Base-by-base conservation (phyloP, 2,113 vertebrate genomes). In the Alectura lathami region DNA sequence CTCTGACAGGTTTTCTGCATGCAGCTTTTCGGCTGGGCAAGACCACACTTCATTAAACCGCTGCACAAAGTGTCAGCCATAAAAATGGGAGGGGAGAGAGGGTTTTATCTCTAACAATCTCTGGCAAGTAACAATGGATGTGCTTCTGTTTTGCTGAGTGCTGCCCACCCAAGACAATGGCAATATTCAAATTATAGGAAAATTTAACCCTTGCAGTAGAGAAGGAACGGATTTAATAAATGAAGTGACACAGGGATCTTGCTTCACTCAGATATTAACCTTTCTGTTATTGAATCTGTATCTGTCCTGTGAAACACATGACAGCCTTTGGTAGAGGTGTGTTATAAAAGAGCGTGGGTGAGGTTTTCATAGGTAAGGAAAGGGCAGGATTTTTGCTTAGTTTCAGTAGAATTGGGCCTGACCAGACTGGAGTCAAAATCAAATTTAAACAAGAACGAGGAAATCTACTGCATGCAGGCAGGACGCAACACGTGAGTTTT, bases 11-110 rank as follows among this genome's bases (percentile, higher is more conserved):
- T 81, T 97, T 92, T 88, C 66, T 91, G 60, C 79, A 24, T 83
- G 64, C 38, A 91, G 89, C 68, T 90, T 96, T 95, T 95, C 93
- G 91, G 40, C 68, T 93, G 94, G 85, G 95, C 94, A 93, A 95
- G 83, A 73, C 83, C 48, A 74, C 85, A 74, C 59, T 89, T 95
- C 93, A 95, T 95, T 94, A 94, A 93, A 83, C 86, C 32, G n/a
- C 75, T 64, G 68, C 63, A 64, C 85, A 88, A 95, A 93, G 87
- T 91, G 93, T 91, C 93, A 91, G 83, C 91, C 73, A 48, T 93
- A 88, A 93, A 88, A 91, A 93, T 8, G 21, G 89, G 62, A 20
- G 48, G 12, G n/a, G 29, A 17, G 36, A 27, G 24, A 57, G 59
- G 34, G 30, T 38, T 94, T 92, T 70, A 15, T 69, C 43, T 92